phyloP scores from a whole-genome alignment of 2,797 vertebrate genomes.

The Alosa sapidissima region DNA sequence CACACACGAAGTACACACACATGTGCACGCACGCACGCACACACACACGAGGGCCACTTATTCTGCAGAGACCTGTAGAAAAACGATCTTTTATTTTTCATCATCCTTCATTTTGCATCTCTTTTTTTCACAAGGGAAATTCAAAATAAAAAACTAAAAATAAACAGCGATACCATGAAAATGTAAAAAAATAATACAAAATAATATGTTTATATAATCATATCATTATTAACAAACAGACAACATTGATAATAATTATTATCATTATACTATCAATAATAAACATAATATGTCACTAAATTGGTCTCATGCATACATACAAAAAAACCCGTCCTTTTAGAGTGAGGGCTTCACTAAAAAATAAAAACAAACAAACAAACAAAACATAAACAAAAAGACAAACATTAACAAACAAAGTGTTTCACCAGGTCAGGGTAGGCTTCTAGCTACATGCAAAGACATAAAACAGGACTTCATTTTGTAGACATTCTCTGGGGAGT shows the following conservation, averaged over 20 bases:
- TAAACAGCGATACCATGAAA: slow-evolving; percentile 81
- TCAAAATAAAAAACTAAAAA: slow-evolving; percentile 75
- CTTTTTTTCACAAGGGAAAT: slow-evolving; percentile 78
- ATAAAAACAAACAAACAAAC: slow-evolving; percentile 38
- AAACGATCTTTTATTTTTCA: slow-evolving; percentile 81
- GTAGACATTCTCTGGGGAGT: slow-evolving; percentile 75
- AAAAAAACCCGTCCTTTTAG: slow-evolving; percentile 70
- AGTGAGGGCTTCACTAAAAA: slow-evolving; percentile 74
- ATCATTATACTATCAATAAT: slow-evolving; percentile 70
- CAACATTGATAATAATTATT: slow-evolving; percentile 71
- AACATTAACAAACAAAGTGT: slow-evolving; percentile 64
- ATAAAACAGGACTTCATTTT: slow-evolving; percentile 77
- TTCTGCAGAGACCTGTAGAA: slow-evolving; percentile 62
- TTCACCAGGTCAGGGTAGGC: slow-evolving; percentile 74
- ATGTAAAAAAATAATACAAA: slow-evolving; percentile 87
- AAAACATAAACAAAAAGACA: slow-evolving; percentile 30
- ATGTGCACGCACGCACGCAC: slow-evolving; percentile 37
- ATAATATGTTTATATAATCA: slow-evolving; percentile 86
- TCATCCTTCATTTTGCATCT: slow-evolving; percentile 72
- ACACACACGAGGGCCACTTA: slow-evolving; percentile 15
- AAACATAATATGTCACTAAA: slow-evolving; percentile 75
- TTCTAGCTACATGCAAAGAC: slow-evolving; percentile 83
- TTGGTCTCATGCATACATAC: slow-evolving; percentile 79
- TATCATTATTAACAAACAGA: slow-evolving; percentile 84
- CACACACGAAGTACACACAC: neutral